These are phyloP conservation scores for Periphyllus acericola DNA, from an alignment of 2,888 invertebrate genomes.

Conservation along the genomic window DNA sequence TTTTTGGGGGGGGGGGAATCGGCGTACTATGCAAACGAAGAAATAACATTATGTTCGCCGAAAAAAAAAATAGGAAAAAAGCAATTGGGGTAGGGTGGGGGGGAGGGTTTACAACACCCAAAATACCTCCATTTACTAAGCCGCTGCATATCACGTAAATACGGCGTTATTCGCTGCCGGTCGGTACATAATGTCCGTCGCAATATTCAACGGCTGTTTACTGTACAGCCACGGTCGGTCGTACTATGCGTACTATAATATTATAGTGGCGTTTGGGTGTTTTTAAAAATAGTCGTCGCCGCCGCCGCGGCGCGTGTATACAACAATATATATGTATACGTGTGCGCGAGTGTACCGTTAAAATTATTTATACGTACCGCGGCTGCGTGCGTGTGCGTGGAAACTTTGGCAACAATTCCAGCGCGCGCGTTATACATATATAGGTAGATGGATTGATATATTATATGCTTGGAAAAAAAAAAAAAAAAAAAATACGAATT, in stretches of 20 bases:
- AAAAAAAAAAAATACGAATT: slow-evolving; percentile 12
- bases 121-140: too few relatives aligned
- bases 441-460: neutral
- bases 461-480: neutral
- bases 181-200: neutral
- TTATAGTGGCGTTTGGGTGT: slow-evolving; percentile 44
- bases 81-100: too few relatives aligned
- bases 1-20: too few relatives aligned
- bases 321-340: neutral
- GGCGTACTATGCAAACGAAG: too few relatives aligned
- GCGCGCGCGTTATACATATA: neutral
- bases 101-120: too few relatives aligned
- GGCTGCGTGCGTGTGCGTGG: slow-evolving; percentile 19
- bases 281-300: slow-evolving; percentile 57
- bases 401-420: slow-evolving; percentile 61
- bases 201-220: neutral
- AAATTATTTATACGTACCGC: slow-evolving; percentile 52
- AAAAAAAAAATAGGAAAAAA: too few relatives aligned
- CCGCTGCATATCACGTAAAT: too few relatives aligned
- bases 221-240: neutral
- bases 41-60: too few relatives aligned
- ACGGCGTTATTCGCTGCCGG: neutral
- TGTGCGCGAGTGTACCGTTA: slow-evolving; percentile 22
- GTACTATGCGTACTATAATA: neutral
- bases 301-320: neutral